These are phyloP conservation scores for Megaceryle alcyon DNA, from an alignment of 2,797 vertebrate genomes.

Conservation along the genomic window DNA sequence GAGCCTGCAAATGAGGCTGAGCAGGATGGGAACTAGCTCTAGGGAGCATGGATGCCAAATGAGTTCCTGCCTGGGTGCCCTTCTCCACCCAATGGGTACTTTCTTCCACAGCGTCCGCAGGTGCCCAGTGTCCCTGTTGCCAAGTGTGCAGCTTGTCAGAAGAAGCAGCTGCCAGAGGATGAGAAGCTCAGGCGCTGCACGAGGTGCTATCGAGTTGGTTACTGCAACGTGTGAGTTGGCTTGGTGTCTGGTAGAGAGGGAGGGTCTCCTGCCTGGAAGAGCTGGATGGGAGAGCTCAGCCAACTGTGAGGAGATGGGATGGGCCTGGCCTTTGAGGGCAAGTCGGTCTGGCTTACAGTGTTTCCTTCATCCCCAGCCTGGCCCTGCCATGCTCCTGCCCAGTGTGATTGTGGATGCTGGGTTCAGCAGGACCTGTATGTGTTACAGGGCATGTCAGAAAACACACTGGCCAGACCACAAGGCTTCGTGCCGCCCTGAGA, in stretches of 20 bases:
- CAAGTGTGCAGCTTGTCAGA: conserved; percentile 95
- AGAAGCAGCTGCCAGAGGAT: conserved; percentile 91
- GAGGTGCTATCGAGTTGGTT: conserved; percentile 97
- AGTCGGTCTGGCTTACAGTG: background rate
- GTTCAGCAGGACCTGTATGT: background rate
- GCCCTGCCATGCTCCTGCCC: background rate
- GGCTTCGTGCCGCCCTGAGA: conserved; percentile 89
- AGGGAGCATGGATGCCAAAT: rapidly evolving
- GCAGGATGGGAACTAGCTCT: background rate
- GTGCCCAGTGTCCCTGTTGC: conserved; percentile 90
- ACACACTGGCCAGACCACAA: conserved; percentile 95
- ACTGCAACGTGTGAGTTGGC: conserved; percentile 95
- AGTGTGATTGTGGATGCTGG: rapidly evolving
- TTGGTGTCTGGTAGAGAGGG: background rate
- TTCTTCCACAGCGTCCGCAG: conserved; percentile 87
- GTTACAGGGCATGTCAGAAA: conserved; percentile 89
- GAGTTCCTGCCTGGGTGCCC: background rate
- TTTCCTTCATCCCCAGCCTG: background rate
- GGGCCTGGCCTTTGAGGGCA: background rate
- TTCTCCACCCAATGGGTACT: background rate
- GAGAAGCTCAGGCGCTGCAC: conserved; percentile 96
- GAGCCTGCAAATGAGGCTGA: background rate
- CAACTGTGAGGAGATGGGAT: background rate
- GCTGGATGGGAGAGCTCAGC: background rate
- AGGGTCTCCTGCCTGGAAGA: background rate